Base-by-base conservation (phyloP, 1,140 invertebrate genomes). In the Drosophila obscura region DNA sequence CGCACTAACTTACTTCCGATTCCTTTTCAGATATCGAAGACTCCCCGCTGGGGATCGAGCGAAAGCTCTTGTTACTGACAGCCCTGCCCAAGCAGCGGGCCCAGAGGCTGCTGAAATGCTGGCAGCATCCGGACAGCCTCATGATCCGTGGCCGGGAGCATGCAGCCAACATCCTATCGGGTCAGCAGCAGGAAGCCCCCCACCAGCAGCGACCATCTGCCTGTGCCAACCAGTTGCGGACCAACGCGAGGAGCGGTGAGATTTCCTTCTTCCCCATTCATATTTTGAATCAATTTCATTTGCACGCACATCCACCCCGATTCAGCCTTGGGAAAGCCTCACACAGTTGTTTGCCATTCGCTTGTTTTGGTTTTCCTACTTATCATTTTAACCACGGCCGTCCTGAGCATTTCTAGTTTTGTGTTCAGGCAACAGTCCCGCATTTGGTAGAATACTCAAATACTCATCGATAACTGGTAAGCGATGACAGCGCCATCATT, bases 141-240 rank as follows among this genome's bases (percentile, higher is more conserved):
- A 94, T 96, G 93, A 91, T 97, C 50, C 93, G 96, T 49, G 96
- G 96, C 0, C 93, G 96, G 13, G 95, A 97, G 91, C 96, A 97
- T 90, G 94, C 96, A 5, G 93, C 94, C 3, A 95, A 96, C 82
- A 95, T 97, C 80, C 92, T 97, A 8, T 95, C 95, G 31, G 96
- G 96, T 45, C 92, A 94, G 85, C 92, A 94, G 77, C 80, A 85
- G 31, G 83, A 91, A 19, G 82, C 83, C 16, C 60, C 69, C 11
- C 91, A 85, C 41, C 78, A 87, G 43, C 80, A 85, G 44, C 50
- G 66, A 50, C 66, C 73, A 5, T 63, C 68, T 26, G 65, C 44
- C 8, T 57, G 53, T 7, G 73, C 72, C 0, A 58, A 74, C 2
- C 85, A 84, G n/a, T 51, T 59, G 2, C 82, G 89, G 11, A 71